Evolutionary conservation across 2,797 vertebrate species (phyloP).

Genomic region (Cyprinella venusta): DNA sequence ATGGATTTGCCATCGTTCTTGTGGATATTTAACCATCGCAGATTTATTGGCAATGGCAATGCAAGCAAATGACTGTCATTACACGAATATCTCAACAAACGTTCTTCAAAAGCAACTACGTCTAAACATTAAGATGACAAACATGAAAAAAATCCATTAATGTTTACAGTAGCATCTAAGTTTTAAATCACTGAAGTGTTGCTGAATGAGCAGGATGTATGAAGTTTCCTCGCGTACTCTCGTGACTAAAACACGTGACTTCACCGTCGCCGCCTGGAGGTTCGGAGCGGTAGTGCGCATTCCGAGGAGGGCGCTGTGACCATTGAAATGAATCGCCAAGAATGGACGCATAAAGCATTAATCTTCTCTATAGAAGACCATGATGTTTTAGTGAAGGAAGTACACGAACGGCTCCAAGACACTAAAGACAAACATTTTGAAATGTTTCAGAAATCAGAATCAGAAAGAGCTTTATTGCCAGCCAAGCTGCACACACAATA

Average conservation of each 20-base stretch:
- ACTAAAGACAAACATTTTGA: background rate
- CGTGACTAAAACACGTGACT: background rate
- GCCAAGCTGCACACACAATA: too few relatives aligned
- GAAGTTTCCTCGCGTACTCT: background rate
- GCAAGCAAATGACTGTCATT: background rate
- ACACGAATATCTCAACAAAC: background rate
- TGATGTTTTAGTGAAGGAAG: background rate
- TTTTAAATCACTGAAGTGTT: background rate
- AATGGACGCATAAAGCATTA: conserved; percentile 6
- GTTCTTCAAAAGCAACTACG: background rate
- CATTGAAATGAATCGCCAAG: background rate
- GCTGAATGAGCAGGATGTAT: background rate
- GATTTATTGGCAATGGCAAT: background rate
- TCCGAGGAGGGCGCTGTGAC: conserved; percentile 15
- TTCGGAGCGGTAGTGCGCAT: conserved; percentile 23
- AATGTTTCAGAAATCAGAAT: too few relatives aligned
- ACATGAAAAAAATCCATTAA: background rate
- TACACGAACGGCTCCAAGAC: background rate
- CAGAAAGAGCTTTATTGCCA: too few relatives aligned
- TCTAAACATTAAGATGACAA: background rate
- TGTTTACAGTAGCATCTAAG: background rate
- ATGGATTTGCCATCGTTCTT: conserved; percentile 31
- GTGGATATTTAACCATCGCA: background rate
- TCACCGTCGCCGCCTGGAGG: conserved; percentile 24
- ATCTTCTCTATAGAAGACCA: background rate